Evolutionary conservation across 2,888 invertebrate genomes (phyloP).

Genomic region (Monochamus alternatus): DNA sequence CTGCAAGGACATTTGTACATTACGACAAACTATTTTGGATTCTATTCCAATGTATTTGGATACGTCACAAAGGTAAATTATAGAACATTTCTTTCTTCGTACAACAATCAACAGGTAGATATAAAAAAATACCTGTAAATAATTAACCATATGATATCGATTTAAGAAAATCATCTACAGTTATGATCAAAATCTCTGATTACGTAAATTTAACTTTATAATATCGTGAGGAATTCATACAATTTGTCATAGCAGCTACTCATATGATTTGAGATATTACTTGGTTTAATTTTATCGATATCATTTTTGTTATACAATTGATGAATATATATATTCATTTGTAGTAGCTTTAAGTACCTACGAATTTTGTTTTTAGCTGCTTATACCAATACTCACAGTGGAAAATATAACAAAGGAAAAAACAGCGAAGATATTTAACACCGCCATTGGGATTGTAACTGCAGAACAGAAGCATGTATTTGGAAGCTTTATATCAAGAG

Average conservation of each 20-base stretch:
- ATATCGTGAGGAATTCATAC: too few relatives aligned
- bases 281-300: too few relatives aligned
- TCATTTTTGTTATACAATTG: too few relatives aligned
- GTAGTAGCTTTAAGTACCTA: too few relatives aligned
- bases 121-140: background rate
- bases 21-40: slow-evolving; percentile 95
- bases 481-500: slow-evolving; percentile 90
- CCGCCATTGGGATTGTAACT: slow-evolving; percentile 92
- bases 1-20: slow-evolving; percentile 96
- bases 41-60: slow-evolving; percentile 96
- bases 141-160: too few relatives aligned
- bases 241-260: too few relatives aligned
- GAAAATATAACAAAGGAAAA: slow-evolving; percentile 92
- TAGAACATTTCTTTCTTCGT: background rate
- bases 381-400: slow-evolving; percentile 89
- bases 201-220: too few relatives aligned
- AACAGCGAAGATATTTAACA: slow-evolving; percentile 93
- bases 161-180: too few relatives aligned
- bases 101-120: background rate
- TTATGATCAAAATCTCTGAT: too few relatives aligned
- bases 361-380: slow-evolving; percentile 74
- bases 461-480: slow-evolving; percentile 89
- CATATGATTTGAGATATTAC: too few relatives aligned
- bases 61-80: slow-evolving; percentile 89
- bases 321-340: too few relatives aligned